Base-by-base conservation (phyloP, 2,113 vertebrate species). In the Mastomys natalensis region DNA sequence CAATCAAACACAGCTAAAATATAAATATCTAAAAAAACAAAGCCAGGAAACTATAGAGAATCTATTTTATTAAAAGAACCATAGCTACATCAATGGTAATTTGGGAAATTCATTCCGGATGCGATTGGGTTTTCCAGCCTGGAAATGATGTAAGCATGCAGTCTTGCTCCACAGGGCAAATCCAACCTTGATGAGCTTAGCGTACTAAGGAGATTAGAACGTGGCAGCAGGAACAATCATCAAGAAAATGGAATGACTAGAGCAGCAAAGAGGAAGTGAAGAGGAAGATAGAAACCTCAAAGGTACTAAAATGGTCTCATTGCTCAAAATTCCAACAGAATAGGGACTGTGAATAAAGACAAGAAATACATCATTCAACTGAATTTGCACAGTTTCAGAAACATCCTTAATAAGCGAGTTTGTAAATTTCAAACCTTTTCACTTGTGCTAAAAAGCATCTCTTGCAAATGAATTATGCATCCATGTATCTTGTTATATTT, bases 391-490 rank as follows among this genome's bases (percentile, higher is more conserved):
- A 37, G 22, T 70, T 7, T 55, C 62, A 37, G 77, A 91, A 95
- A 88, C 37, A 89, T 7, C 74, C 37, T 89, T 92, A 58, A n/a
- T 87, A n/a, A 94, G 87, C 37, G 29, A 74, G 85, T 87, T 90
- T 84, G 37, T 4, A 70, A 78, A 45, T 60, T 66, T 74, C 45
- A 64, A 76, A 53, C 45, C 19, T 55, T 86, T 66, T 82, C 62
- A 74, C 10, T 94, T 84, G 48, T 34, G 82, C 58, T 80, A 73
- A 16, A 34, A 51, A 96, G 48, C 53, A 64, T 21, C 82, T 24
- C n/a, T 53, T 9, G 81, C 15, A 77, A 72, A 40, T 55, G 24
- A 26, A 43, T 55, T 73, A 37, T 45, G 1, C 53, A 74, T 34
- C 78, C 34, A 53, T 17, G 1, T 31, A 73, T 74, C 21, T 85